phyloP scores from a whole-genome alignment of 53 echinoderm and acorn worm genomes.

The Astropecten irregularis region DNA sequence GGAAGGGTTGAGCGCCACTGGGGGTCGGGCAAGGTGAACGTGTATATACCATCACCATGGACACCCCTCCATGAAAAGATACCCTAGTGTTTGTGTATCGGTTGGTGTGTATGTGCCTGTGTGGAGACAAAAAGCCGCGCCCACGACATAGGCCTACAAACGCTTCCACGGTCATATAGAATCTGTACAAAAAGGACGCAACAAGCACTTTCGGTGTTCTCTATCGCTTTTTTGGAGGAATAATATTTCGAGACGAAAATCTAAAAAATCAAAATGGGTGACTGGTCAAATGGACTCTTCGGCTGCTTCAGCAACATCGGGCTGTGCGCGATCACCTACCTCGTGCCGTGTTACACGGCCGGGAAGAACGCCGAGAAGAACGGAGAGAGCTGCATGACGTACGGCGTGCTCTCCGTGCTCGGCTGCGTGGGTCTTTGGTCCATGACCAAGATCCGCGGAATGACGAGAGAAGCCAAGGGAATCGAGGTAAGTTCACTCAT shows the following conservation, averaged over 20 bases:
- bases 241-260: not conserved
- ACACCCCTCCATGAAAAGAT: not conserved
- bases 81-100: not conserved
- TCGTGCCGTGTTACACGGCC: slow-evolving; percentile 80
- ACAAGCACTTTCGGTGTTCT: too few relatives aligned
- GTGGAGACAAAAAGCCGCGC: not conserved
- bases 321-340: slow-evolving; percentile 73
- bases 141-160: not conserved
- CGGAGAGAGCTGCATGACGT: slow-evolving; percentile 77
- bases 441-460: slow-evolving; percentile 77
- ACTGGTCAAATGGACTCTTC: slow-evolving; percentile 80
- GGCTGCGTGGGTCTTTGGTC: slow-evolving; percentile 84
- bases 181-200: too few relatives aligned
- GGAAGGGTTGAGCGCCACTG: not conserved
- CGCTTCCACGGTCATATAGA: not conserved
- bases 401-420: slow-evolving; percentile 66
- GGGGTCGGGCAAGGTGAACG: not conserved
- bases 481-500: slow-evolving; percentile 83
- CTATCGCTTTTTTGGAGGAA: too few relatives aligned
- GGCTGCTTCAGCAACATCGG: slow-evolving; percentile 88
- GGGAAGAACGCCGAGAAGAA: slow-evolving; percentile 75
- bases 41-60: not conserved
- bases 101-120: not conserved
- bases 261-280: slow-evolving; percentile 47
- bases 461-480: slow-evolving; percentile 69